Conservation (phyloP, 2,888 invertebrate genomes). For the Odontocolon sp. region DNA sequence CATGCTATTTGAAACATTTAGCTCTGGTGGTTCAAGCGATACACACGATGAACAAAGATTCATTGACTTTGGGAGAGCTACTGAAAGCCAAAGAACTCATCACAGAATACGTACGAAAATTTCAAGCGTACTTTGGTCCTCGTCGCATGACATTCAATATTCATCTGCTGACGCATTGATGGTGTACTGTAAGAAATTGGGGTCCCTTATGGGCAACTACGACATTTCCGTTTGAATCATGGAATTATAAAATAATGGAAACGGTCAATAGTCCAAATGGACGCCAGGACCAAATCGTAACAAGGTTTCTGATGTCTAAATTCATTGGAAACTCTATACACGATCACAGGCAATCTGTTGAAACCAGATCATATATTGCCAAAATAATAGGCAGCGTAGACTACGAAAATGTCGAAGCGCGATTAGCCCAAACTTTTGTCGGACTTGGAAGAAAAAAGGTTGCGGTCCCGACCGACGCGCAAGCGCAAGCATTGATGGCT, state of each 20-base stretch:
- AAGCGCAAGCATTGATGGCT: no score
- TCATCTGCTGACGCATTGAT: constrained; percentile 37
- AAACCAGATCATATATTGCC: no score
- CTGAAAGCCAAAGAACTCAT: constrained; percentile 5
- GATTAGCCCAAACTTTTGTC: no score
- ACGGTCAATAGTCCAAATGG: constrained; percentile 8
- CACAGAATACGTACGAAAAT: constrained; percentile 9
- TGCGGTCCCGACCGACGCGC: no score
- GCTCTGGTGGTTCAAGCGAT: constrained; percentile 28
- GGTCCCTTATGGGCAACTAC: constrained; percentile 41
- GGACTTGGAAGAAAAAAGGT: no score
- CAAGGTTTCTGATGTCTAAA: constrained; percentile 16
- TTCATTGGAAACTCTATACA: neutral
- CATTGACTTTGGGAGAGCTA: constrained; percentile 4
- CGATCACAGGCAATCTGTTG: no score
- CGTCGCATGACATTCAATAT: constrained; percentile 46
- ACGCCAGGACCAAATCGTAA: constrained; percentile 11
- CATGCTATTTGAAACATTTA: constrained; percentile 13
- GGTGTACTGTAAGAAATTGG: constrained; percentile 32
- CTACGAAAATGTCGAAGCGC: no score
- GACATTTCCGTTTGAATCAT: constrained; percentile 47
- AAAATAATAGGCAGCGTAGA: no score
- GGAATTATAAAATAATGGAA: constrained; percentile 46
- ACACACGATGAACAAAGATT: constrained; percentile 21
- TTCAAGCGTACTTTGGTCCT: constrained; percentile 38